Percentiles rank a stretch among this genome's conserved stretches.
These are phyloP conservation scores for Caenorhabditis angaria DNA, from an alignment of 2,888 invertebrate genomes.

Conservation along the genomic window DNA sequence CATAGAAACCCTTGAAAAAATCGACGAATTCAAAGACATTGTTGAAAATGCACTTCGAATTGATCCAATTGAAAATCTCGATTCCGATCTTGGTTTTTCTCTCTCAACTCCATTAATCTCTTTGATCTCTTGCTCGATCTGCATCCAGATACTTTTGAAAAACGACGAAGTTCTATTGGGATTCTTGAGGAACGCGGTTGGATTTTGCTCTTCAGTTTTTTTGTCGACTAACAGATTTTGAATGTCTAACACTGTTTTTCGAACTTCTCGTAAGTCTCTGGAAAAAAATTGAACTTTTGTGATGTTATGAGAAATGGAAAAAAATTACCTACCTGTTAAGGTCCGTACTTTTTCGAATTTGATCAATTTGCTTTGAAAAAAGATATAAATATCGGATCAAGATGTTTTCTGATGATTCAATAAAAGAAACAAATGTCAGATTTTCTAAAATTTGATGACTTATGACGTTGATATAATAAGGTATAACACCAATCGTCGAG, in stretches of 20 bases:
- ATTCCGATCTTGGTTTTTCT: conserved; percentile 31
- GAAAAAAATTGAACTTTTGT: neutral
- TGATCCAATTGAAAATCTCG: conserved; percentile 36
- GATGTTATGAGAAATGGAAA: neutral
- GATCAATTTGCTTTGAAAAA: conserved; percentile 39
- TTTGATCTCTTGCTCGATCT: conserved; percentile 31
- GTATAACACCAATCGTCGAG: conserved; percentile 30
- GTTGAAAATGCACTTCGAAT: conserved; percentile 31
- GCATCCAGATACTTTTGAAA: conserved; percentile 38
- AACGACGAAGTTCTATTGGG: conserved; percentile 34
- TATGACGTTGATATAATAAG: conserved; percentile 40
- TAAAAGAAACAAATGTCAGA: conserved; percentile 31
- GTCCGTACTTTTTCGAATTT: conserved; percentile 28
- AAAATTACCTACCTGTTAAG: conserved; percentile 24
- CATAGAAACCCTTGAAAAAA: conserved; percentile 26
- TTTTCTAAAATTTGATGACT: conserved; percentile 20
- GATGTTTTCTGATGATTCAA: conserved; percentile 34
- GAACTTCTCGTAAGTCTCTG: conserved; percentile 41
- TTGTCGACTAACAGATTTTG: conserved; percentile 22
- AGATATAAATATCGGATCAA: conserved; percentile 39
- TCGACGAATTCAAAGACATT: conserved; percentile 28
- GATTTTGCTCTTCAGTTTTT: conserved; percentile 17
- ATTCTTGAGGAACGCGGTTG: conserved; percentile 33
- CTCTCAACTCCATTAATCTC: conserved; percentile 14
- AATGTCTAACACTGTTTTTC: conserved; percentile 29